Evolutionary conservation across 2,113 vertebrate species (phyloP).

Genomic region (Poeciliopsis turrubarensis): DNA sequence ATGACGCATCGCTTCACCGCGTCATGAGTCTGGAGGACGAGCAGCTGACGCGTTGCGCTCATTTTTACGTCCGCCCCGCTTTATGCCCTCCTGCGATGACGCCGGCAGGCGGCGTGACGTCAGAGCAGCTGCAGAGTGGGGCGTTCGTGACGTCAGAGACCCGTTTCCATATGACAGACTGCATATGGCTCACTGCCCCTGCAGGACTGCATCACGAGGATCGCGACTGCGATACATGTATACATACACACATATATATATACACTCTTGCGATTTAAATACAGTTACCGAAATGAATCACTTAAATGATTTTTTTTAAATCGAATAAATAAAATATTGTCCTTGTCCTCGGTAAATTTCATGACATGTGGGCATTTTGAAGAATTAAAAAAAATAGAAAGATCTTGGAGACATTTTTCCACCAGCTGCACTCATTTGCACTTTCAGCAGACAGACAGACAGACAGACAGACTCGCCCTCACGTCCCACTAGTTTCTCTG

Average conservation of each 20-base stretch:
- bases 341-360: background rate
- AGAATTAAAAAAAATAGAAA: too few species aligned
- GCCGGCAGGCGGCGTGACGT: conserved; percentile 56
- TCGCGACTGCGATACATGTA: background rate
- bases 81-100: conserved; percentile 9
- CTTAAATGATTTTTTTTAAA: too few species aligned
- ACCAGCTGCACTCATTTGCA: background rate
- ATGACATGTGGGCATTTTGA: background rate
- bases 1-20: background rate
- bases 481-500: background rate
- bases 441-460: background rate
- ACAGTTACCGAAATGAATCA: too few species aligned
- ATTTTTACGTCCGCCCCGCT: conserved; percentile 22
- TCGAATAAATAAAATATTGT: background rate
- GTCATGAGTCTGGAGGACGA: background rate
- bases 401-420: background rate
- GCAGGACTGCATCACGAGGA: background rate
- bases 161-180: conserved; percentile 7
- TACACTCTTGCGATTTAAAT: background rate
- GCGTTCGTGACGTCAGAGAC: conserved; percentile 62
- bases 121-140: conserved; percentile 63
- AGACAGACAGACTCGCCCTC: background rate
- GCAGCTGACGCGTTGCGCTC: background rate
- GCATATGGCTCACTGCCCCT: background rate
- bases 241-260: too few species aligned